Conservation (phyloP, 2,797 vertebrate genomes). For the Cossypha niveicapilla region DNA sequence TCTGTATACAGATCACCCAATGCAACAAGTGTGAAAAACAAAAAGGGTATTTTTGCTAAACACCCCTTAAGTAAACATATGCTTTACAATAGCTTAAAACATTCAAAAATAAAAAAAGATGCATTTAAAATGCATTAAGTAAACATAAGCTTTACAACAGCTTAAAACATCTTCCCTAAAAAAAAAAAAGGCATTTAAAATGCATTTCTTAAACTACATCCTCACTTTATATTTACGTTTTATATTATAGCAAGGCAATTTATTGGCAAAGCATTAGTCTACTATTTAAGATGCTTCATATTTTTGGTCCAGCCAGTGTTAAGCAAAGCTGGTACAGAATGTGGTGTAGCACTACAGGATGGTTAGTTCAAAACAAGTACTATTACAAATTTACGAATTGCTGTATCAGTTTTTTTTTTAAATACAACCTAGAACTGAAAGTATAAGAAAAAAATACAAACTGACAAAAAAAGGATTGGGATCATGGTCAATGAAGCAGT, state of each 20-base stretch:
- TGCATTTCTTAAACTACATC: not conserved
- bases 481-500: accelerated
- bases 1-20: not conserved
- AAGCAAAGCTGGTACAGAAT: not conserved
- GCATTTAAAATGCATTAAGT: not conserved
- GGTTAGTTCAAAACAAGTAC: not conserved
- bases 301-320: not conserved
- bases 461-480: not conserved
- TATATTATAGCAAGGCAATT: not conserved
- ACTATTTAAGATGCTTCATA: not conserved
- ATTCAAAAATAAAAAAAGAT: not conserved
- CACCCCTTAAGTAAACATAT: not conserved
- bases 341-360: not conserved
- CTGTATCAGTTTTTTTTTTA: not conserved
- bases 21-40: not conserved
- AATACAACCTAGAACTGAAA: not conserved
- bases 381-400: not conserved
- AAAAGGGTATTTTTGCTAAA: not conserved
- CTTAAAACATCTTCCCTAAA: no score
- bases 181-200: not conserved
- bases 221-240: not conserved
- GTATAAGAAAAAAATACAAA: not conserved
- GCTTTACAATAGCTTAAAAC: not conserved
- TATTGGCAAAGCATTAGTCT: not conserved
- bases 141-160: no score